Percentiles rank a stretch among this genome's conserved stretches.
Conservation (phyloP, 2,797 vertebrate genomes). For the Vespertilio murinus region DNA sequence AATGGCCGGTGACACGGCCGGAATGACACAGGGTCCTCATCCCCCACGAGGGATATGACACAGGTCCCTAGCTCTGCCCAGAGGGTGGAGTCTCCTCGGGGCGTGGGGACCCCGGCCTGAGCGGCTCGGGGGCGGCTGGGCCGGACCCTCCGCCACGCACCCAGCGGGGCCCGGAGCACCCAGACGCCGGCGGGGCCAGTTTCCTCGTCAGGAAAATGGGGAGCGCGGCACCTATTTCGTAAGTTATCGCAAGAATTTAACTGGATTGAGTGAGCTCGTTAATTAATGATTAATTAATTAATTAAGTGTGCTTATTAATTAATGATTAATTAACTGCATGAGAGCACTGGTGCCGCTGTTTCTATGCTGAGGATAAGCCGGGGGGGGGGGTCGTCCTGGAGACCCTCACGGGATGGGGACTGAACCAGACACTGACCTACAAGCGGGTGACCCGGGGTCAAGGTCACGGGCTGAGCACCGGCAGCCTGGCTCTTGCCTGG, state of each 20-base stretch:
- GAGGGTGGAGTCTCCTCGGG: background rate
- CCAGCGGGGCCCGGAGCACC: too few species aligned
- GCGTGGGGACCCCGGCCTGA: rapidly evolving
- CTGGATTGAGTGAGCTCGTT: background rate
- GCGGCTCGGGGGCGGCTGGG: rapidly evolving
- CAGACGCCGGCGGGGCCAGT: too few species aligned
- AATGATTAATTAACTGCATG: background rate
- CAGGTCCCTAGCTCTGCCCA: rapidly evolving
- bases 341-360: background rate
- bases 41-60: background rate
- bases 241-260: background rate
- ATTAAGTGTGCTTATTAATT: background rate
- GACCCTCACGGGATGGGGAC: background rate
- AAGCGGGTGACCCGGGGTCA: background rate
- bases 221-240: background rate
- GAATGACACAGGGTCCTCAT: background rate
- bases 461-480: background rate
- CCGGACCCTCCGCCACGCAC: rapidly evolving
- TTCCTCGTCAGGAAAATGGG: background rate
- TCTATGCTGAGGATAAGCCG: background rate
- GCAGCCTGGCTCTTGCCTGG: too few species aligned
- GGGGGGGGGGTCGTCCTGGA: background rate
- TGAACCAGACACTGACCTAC: background rate
- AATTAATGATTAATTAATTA: background rate
- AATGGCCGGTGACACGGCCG: background rate